Evolutionary conservation across 2,888 invertebrate genomes (phyloP), one percentile per base, ranked within the genome.

Genomic region (Idaea straminata): DNA sequence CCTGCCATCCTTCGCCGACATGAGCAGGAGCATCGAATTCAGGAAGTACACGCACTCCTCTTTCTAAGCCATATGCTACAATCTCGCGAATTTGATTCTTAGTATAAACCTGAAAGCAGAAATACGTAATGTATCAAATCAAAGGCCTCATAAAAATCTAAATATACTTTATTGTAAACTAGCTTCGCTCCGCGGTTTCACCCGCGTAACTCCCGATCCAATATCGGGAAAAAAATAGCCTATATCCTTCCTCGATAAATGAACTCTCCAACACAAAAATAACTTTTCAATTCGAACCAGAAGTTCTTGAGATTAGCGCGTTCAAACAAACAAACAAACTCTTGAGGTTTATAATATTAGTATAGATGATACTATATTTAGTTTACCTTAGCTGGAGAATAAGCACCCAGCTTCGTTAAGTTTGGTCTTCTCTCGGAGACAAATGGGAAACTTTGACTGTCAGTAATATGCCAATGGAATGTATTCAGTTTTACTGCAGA

Each of bases 391-490:
- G 94, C 93, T 61, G 96, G 94, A 0, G 96, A 94, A 79, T 97
- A 96, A 5, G 98, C 96, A 1, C 99, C 99, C 16, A 95, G 93
- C 73, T 94, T 94, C 4, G 95, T 92, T 13, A 98, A 84, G 61
- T 96, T 92, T 0, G 97, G 97, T 70, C 94, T 94, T n/a, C 95
- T 94, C 77, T 94, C 94, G 0, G 96, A 95, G 66, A 96, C 96
- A 78, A 97, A 96, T 0, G 99, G 99, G 83, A 99, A 99, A 75
- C 98, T 98, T 72, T 98, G 98, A 16, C 97, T 96, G 87, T 99
- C 99, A 0, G 97, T 97, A 64, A 98, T 96, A 79, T 98, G 97
- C 98, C 98, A 99, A 81, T 99, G 99, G 91, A 99, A 96, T 0
- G 97, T 96, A 83, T 99, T 99, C 77, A 99, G 82, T 85, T 99